phyloP scores from a whole-genome alignment of 2,888 invertebrate genomes.

The Gisinianus flammeolus region DNA sequence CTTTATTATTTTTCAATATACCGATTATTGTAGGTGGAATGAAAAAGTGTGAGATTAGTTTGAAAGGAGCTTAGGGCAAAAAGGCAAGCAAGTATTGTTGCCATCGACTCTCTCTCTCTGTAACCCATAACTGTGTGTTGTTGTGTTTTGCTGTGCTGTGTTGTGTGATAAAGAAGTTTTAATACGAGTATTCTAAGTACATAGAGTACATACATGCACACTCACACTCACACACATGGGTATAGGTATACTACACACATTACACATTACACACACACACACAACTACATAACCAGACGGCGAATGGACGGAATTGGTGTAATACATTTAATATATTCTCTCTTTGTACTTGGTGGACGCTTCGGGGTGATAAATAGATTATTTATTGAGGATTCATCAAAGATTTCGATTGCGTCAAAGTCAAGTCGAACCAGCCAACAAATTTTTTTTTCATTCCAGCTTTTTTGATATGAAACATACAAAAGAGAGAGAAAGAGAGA shows the following conservation, averaged over 20 bases:
- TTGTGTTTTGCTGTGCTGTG: not conserved
- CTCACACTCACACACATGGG: not conserved
- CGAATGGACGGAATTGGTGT: slow-evolving; percentile 28
- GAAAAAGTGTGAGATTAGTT: slow-evolving; percentile 44
- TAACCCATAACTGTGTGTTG: not conserved
- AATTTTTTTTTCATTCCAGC: too few species aligned
- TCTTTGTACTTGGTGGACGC: slow-evolving; percentile 15
- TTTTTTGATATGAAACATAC: slow-evolving; percentile 31
- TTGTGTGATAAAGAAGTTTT: slow-evolving; percentile 14
- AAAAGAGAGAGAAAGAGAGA: slow-evolving; percentile 17
- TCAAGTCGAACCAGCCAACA: too few species aligned
- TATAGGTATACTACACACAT: too few species aligned
- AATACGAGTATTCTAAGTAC: slow-evolving; percentile 27
- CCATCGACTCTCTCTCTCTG: slow-evolving; percentile 1
- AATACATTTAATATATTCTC: not conserved
- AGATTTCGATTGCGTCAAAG: slow-evolving; percentile 58
- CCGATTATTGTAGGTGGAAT: slow-evolving; percentile 51
- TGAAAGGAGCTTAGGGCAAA: slow-evolving; percentile 39
- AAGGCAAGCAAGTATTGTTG: slow-evolving; percentile 21
- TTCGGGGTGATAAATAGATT: slow-evolving; percentile 57
- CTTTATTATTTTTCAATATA: slow-evolving; percentile 59
- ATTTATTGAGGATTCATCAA: slow-evolving; percentile 58
- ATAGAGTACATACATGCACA: too few species aligned
- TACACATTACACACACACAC: not conserved
- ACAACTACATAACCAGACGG: not conserved